Conservation (phyloP, 1,140 invertebrate genomes). For the Campoletis sonorensis region DNA sequence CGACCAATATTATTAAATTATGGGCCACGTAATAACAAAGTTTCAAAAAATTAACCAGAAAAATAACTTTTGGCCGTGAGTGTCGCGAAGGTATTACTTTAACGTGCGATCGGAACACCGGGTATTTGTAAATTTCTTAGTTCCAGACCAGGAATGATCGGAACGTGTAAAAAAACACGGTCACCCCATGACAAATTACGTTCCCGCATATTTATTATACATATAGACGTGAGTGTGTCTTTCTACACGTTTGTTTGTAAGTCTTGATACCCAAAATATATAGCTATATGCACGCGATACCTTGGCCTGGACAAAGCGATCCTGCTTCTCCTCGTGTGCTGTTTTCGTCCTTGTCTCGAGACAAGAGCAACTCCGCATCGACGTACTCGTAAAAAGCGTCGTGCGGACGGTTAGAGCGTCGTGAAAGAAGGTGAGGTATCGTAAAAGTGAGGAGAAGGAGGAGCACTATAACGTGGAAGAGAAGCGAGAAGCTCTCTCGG, state of each 20-base stretch:
- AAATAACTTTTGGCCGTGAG: no score
- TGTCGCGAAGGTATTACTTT: no score
- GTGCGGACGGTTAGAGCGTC: constrained; percentile 33
- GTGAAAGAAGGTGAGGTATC: constrained; percentile 34
- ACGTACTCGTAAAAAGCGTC: constrained; percentile 39
- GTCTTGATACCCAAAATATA: neutral
- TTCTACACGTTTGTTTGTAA: neutral
- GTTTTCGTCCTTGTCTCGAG: constrained; percentile 25
- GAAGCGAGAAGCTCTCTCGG: neutral
- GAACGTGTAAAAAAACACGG: no score
- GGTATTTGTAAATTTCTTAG: no score
- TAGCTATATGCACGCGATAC: neutral
- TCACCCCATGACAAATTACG: neutral
- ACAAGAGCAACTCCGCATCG: constrained; percentile 26
- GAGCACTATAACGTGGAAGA: neutral
- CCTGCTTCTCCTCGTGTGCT: neutral
- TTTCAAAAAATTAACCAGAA: no score
- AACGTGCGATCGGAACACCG: no score
- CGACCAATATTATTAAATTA: no score
- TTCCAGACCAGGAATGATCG: no score
- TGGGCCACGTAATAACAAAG: no score
- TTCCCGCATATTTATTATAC: neutral
- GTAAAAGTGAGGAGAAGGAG: constrained; percentile 19
- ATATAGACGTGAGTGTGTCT: neutral
- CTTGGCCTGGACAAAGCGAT: constrained; percentile 9